Percentiles rank a stretch among this genome's conserved stretches.
Evolutionary conservation across 2,113 vertebrate species (phyloP).

Genomic region (Podilymbus podiceps): DNA sequence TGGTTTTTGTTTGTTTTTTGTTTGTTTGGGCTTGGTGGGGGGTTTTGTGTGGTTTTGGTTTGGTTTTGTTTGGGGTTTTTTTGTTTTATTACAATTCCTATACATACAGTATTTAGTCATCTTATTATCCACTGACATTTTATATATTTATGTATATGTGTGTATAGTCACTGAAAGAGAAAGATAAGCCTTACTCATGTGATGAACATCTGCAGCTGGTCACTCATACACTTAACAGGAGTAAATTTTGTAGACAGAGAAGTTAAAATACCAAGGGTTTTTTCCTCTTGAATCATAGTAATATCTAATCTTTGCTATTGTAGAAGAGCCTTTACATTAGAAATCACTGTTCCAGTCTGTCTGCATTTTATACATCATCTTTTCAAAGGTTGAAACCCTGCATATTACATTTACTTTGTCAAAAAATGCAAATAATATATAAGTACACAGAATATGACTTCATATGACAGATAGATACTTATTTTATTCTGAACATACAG

Average conservation of each 20-base stretch:
- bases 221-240: not conserved
- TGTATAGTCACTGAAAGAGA: not conserved
- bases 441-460: not conserved
- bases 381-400: not conserved
- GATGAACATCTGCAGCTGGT: not conserved
- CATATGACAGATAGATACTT: not conserved
- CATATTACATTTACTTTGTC: not conserved
- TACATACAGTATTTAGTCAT: not conserved
- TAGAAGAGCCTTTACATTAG: not conserved
- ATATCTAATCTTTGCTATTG: not conserved
- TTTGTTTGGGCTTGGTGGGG: too few relatives aligned
- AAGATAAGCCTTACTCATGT: not conserved
- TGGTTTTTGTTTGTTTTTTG: too few relatives aligned
- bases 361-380: not conserved
- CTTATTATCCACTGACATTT: not conserved
- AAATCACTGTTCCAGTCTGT: not conserved
- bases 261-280: not conserved
- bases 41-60: too few relatives aligned
- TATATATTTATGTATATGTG: not conserved
- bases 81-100: not conserved
- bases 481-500: not conserved
- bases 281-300: not conserved
- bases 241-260: not conserved
- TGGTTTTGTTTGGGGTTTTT: too few relatives aligned
- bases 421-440: not conserved